Conservation (phyloP, 1,140 invertebrate species). For the Bilobella aurantiaca region DNA sequence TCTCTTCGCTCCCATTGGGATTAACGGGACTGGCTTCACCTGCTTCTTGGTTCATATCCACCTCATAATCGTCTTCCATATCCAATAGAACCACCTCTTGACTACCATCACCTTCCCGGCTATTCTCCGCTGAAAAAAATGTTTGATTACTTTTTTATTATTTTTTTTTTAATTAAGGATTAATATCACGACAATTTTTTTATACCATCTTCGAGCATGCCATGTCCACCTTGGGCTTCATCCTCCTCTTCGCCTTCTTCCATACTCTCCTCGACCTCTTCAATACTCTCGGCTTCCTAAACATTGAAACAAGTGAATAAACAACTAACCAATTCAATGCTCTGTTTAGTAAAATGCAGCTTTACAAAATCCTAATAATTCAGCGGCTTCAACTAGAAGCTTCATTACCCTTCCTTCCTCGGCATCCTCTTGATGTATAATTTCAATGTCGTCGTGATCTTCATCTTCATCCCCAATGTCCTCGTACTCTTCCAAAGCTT, state of each 20-base stretch:
- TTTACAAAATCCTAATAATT: too few relatives aligned
- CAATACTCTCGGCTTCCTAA: conserved; percentile 32
- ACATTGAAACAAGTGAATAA: too few relatives aligned
- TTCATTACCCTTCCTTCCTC: conserved; percentile 48
- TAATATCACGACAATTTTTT: too few relatives aligned
- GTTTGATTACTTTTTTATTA: too few relatives aligned
- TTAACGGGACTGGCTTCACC: background rate
- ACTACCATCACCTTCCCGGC: background rate
- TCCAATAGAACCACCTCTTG: background rate
- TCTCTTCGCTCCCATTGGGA: background rate
- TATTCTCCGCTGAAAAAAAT: too few relatives aligned
- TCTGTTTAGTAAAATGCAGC: too few relatives aligned
- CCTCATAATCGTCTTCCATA: background rate
- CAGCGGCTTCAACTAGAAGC: too few relatives aligned
- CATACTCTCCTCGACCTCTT: conserved; percentile 14
- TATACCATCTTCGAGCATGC: background rate
- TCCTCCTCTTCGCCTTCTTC: conserved; percentile 9
- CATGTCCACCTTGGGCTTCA: conserved; percentile 7
- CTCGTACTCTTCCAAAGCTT: conserved; percentile 35
- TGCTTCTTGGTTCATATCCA: conserved; percentile 7
- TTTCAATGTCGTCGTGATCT: conserved; percentile 37
- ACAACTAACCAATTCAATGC: background rate
- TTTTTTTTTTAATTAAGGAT: too few relatives aligned
- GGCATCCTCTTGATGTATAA: conserved; percentile 39
- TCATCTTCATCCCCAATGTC: conserved; percentile 36